A percentile compares a stretch with the other conserved stretches of the same genome.
Evolutionary conservation across 2,888 invertebrate genomes (phyloP).

Genomic region (Baronia brevicornis): DNA sequence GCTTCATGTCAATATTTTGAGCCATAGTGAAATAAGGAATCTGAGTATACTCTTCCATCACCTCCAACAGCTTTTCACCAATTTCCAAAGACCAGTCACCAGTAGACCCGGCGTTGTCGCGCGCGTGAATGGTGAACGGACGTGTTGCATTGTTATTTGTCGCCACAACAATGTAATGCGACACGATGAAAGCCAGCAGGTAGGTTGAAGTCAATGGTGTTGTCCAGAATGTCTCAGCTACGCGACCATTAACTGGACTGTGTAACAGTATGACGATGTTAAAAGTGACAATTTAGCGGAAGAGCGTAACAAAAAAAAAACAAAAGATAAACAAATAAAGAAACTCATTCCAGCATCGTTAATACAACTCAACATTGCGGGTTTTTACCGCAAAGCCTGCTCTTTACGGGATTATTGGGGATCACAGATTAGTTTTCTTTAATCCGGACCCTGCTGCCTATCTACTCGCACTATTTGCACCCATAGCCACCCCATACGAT

Average conservation of each 20-base stretch:
- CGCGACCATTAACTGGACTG: conserved; percentile 33
- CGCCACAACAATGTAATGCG: conserved; percentile 76
- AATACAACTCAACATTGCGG: too few relatives aligned
- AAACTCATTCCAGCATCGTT: too few relatives aligned
- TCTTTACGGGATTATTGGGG: too few relatives aligned
- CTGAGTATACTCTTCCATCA: conserved; percentile 76
- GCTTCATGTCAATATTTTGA: conserved; percentile 71
- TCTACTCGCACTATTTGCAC: too few relatives aligned
- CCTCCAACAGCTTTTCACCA: conserved; percentile 58
- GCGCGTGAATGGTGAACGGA: conserved; percentile 59
- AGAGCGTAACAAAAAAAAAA: too few relatives aligned
- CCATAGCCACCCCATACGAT: too few relatives aligned
- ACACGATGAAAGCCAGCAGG: conserved; percentile 88
- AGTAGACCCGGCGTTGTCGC: conserved; percentile 48
- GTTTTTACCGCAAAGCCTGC: too few relatives aligned
- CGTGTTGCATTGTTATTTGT: conserved; percentile 26
- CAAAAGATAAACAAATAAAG: too few relatives aligned
- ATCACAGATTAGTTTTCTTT: too few relatives aligned
- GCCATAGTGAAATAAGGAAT: conserved; percentile 70
- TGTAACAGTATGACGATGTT: too few relatives aligned
- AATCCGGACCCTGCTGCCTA: too few relatives aligned
- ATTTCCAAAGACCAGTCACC: conserved; percentile 61
- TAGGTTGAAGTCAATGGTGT: conserved; percentile 87
- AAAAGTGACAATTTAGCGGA: too few relatives aligned
- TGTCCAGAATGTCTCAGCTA: conserved; percentile 62